phyloP scores from a whole-genome alignment of 2,797 vertebrate genomes.

The Danio tinwini region DNA sequence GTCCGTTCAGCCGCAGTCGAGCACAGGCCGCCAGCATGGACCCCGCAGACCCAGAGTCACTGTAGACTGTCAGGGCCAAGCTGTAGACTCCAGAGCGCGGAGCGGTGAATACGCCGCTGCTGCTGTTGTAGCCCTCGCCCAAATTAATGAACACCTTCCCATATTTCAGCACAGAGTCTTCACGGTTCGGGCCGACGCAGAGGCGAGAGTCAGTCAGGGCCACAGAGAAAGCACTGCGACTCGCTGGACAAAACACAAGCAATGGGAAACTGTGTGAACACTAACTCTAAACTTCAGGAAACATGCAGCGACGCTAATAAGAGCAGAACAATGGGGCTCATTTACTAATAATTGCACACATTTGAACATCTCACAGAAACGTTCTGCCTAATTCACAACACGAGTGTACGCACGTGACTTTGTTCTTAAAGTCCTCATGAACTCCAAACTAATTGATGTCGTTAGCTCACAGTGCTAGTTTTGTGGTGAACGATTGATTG shows the following conservation, averaged over 20 bases:
- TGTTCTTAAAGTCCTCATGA: too few relatives aligned
- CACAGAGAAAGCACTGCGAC: constrained; percentile 76
- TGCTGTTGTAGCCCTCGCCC: constrained; percentile 61
- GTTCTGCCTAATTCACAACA: too few relatives aligned
- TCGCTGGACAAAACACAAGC: constrained; percentile 60
- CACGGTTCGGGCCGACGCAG: constrained; percentile 56
- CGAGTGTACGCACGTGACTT: too few relatives aligned
- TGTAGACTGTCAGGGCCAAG: constrained; percentile 70
- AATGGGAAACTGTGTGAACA: background rate
- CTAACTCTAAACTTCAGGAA: background rate
- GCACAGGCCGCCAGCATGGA: constrained; percentile 58
- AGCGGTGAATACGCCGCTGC: constrained; percentile 66
- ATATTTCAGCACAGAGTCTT: constrained; percentile 54
- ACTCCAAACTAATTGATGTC: too few relatives aligned
- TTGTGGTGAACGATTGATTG: too few relatives aligned
- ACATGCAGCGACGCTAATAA: background rate
- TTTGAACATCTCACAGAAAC: too few relatives aligned
- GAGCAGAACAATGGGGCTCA: background rate
- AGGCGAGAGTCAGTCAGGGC: constrained; percentile 50
- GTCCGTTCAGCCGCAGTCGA: constrained; percentile 65
- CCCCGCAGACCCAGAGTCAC: constrained; percentile 63
- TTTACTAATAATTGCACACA: too few relatives aligned
- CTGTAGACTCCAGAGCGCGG: constrained; percentile 73
- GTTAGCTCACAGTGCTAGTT: too few relatives aligned
- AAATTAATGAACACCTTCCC: constrained; percentile 69